phyloP scores from a whole-genome alignment of 2,113 vertebrate genomes.

The Cricetomys ansorgei region DNA sequence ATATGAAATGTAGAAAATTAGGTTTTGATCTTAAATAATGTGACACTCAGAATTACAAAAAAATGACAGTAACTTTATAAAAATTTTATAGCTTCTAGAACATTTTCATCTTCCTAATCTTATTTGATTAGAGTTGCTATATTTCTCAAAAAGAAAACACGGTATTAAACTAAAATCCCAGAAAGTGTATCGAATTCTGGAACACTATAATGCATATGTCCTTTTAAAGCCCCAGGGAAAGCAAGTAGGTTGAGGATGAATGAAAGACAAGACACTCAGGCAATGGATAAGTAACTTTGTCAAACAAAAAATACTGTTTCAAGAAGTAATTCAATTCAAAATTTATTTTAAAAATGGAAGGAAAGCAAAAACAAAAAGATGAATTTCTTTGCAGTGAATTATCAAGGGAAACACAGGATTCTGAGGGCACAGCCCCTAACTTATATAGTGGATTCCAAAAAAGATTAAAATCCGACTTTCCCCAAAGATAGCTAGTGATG shows the following conservation, averaged over 20 bases:
- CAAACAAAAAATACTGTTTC: conserved; percentile 41
- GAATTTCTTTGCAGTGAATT: conserved; percentile 33
- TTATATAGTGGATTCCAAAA: neutral
- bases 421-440: conserved; percentile 27
- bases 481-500: conserved; percentile 51
- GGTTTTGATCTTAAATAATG: conserved; percentile 41
- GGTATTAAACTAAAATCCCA: neutral
- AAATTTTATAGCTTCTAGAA: conserved; percentile 31
- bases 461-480: conserved; percentile 44
- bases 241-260: neutral
- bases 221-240: conserved; percentile 23
- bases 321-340: conserved; percentile 42
- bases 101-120: conserved; percentile 46
- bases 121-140: conserved; percentile 38
- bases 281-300: conserved; percentile 28
- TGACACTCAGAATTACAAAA: conserved; percentile 31
- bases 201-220: neutral
- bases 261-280: conserved; percentile 3
- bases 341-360: conserved; percentile 54
- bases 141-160: conserved; percentile 46
- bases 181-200: neutral
- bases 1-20: neutral
- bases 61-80: conserved; percentile 8
- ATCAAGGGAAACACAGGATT: conserved; percentile 60
- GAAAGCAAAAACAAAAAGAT: conserved; percentile 18